Evolutionary conservation across 2,797 vertebrate species (phyloP), one percentile per base, ranked within the genome.

Genomic region (Crenuchus spilurus): DNA sequence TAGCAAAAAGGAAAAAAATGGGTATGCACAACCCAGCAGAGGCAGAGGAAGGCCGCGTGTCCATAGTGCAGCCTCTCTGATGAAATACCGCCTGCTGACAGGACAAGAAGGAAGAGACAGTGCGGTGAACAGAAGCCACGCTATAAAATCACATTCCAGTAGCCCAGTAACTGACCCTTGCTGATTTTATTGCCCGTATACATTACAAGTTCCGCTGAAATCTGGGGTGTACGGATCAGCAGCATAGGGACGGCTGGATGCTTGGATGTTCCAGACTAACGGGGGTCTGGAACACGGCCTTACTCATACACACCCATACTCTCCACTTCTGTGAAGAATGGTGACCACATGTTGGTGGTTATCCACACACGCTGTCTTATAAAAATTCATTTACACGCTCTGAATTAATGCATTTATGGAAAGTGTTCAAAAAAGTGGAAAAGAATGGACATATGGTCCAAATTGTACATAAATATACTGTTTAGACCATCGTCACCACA

Each of bases 51-150:
- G 62, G 67, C 51, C 49, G 33, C 48, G 57, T 66, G 54, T 70
- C 22, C 39, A 16, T 58, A 44, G 57, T 64, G 72, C 65, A 65
- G 54, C 58, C 24, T 35, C 58, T 37, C 63, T 77, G 68, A 65
- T 77, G 76, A 78, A 80, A 76, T 72, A 78, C 62, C 69, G 73
- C 80, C 78, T 76, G 79, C 79, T 84, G 83, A 81, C 64, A 79
- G 77, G 73, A 78, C 68, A 72, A 82, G 76, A 68, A 71, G 66
- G 74, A 81, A 74, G 60, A 72, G 58, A 66, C 54, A 39, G 16
- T 66, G 76, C 14, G 76, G 78, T 65, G 68, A 72, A 75, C 72
- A 75, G 72, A 61, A 69, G 78, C 72, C 44, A 37, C 39, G 60
- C 58, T 67, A 57, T 70, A 41, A 54, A 54, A 67, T 28, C 35